A percentile compares a stretch with the other conserved stretches of the same genome.
These are phyloP conservation scores for Saccostrea echinata DNA, from an alignment of 1,140 invertebrate species.

Conservation along the genomic window DNA sequence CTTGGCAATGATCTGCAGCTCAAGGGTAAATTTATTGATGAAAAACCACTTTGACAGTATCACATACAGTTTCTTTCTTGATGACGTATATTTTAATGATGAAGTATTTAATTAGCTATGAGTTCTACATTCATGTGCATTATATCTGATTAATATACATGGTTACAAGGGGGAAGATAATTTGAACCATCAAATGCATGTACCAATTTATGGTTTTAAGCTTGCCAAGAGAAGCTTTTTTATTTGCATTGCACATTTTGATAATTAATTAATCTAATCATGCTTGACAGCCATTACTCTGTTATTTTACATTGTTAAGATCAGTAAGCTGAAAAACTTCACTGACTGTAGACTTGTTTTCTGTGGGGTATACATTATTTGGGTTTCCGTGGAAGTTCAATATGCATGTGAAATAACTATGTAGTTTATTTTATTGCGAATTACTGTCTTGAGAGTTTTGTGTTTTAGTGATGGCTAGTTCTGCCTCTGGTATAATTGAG, in stretches of 20 bases:
- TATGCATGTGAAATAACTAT: background rate
- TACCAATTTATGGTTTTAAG: background rate
- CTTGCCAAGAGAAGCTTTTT: constrained; percentile 1
- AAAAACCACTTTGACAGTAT: too few species aligned
- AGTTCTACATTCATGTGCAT: background rate
- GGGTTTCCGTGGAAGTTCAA: background rate
- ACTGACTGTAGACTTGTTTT: background rate
- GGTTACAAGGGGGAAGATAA: background rate
- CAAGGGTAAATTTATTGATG: too few species aligned
- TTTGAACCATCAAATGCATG: constrained; percentile 2
- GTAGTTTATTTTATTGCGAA: constrained; percentile 16
- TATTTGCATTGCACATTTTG: constrained; percentile 6
- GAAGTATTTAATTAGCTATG: background rate
- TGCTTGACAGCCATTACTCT: constrained; percentile 27
- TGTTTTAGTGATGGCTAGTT: constrained; percentile 31
- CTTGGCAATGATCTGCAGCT: too few species aligned
- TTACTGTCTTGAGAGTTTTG: constrained; percentile 15
- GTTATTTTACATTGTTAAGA: background rate
- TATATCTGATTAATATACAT: background rate
- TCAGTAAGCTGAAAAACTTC: constrained; percentile 14
- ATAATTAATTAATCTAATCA: constrained; percentile 36
- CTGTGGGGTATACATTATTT: background rate
- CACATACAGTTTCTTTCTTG: too few species aligned
- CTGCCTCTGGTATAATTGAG: constrained; percentile 29
- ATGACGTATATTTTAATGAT: too few species aligned